Evolutionary conservation across 2,113 vertebrate species (phyloP).

Genomic region (Camelus dromedarius): DNA sequence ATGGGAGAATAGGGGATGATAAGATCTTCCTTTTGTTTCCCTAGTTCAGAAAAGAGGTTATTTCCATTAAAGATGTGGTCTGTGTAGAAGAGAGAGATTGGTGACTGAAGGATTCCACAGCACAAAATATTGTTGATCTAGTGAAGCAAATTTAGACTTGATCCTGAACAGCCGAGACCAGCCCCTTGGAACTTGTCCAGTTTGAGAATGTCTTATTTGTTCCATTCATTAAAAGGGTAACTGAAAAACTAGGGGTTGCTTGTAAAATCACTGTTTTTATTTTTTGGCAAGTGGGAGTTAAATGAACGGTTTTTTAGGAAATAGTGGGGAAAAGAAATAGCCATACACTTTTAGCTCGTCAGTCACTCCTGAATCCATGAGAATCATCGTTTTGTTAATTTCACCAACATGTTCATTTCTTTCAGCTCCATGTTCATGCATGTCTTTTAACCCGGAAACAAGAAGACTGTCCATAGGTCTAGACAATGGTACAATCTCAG

Average conservation of each 20-base stretch:
- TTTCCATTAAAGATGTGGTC: constrained; percentile 32
- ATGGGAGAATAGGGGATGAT: accelerated
- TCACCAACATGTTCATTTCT: constrained; percentile 90
- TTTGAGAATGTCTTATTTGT: constrained; percentile 37
- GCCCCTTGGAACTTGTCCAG: not conserved
- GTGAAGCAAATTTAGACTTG: not conserved
- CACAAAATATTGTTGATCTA: not conserved
- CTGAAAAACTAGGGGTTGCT: constrained; percentile 30
- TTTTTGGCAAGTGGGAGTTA: constrained; percentile 65
- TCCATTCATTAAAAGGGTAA: constrained; percentile 54
- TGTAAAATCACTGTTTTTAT: constrained; percentile 60
- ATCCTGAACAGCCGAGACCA: not conserved
- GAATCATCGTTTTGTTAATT: constrained; percentile 86
- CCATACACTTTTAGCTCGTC: constrained; percentile 71
- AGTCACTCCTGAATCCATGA: constrained; percentile 82
- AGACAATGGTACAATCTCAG: constrained; percentile 97
- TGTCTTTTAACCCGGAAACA: constrained; percentile 99
- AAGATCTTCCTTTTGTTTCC: constrained; percentile 22
- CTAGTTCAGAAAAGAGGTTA: not conserved
- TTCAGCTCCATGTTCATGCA: constrained; percentile 96
- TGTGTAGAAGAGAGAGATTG: not conserved
- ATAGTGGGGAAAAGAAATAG: not conserved
- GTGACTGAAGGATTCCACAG: not conserved
- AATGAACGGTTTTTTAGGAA: constrained; percentile 72
- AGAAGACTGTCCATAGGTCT: constrained; percentile 97